These are phyloP conservation scores for Macrobrachium nipponense DNA, from an alignment of 1,140 invertebrate genomes.

Conservation along the genomic window DNA sequence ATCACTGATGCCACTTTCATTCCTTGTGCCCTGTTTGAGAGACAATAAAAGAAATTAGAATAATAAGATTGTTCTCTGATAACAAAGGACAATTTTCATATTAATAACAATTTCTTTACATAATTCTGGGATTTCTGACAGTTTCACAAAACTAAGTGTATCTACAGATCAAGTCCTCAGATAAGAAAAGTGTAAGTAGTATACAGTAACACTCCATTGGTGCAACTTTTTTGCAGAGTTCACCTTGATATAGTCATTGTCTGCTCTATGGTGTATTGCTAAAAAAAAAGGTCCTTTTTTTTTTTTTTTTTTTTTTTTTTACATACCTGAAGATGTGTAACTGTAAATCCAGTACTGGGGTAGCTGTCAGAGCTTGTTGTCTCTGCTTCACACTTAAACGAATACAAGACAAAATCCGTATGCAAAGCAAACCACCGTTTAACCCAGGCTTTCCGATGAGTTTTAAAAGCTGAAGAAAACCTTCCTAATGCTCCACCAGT, in stretches of 20 bases:
- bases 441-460: conserved; percentile 74
- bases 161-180: neutral
- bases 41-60: neutral
- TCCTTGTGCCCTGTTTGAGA: conserved; percentile 62
- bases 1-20: conserved; percentile 67
- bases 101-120: too few relatives aligned
- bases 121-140: too few relatives aligned
- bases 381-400: conserved; percentile 70
- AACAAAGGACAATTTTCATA: too few relatives aligned
- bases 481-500: conserved; percentile 72
- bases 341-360: conserved; percentile 74
- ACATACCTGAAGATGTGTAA: conserved; percentile 69
- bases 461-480: conserved; percentile 74
- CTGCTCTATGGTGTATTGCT: too few relatives aligned
- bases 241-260: too few relatives aligned
- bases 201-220: too few relatives aligned
- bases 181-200: neutral
- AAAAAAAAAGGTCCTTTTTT: too few relatives aligned
- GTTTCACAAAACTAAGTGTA: neutral
- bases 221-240: too few relatives aligned
- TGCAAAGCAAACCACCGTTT: conserved; percentile 75
- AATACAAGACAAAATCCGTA: conserved; percentile 77
- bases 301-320: neutral
- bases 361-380: conserved; percentile 74
- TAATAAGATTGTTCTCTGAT: too few relatives aligned